phyloP scores from a whole-genome alignment of 2,797 vertebrate species.

The Diceros bicornis region DNA sequence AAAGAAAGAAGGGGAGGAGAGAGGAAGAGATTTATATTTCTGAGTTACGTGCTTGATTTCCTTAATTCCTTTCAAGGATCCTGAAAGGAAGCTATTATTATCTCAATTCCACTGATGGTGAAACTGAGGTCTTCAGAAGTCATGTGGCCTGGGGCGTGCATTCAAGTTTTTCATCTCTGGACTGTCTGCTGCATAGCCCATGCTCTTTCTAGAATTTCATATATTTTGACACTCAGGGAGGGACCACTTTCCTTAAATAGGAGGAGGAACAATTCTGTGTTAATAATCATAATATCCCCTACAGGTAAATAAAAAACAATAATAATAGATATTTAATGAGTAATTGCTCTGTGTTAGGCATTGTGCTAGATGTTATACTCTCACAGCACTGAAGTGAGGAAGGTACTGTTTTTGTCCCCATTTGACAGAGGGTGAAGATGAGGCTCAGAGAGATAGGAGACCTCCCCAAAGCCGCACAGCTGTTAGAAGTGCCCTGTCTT shows the following conservation, averaged over 20 bases:
- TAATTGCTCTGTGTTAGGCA: neutral
- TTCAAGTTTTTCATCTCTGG: neutral
- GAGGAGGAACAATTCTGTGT: neutral
- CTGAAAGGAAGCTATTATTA: neutral
- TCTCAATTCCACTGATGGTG: neutral
- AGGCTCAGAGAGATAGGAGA: neutral
- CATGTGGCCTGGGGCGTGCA: neutral
- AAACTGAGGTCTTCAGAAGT: slow-evolving; percentile 28
- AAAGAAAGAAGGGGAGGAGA: neutral
- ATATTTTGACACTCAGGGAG: neutral
- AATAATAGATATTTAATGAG: neutral
- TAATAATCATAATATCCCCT: neutral
- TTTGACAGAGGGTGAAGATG: neutral
- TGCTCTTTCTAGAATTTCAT: neutral
- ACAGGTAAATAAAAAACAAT: neutral
- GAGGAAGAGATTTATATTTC: slow-evolving; percentile 36
- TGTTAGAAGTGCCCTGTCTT: neutral
- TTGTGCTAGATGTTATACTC: neutral
- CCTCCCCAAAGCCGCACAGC: neutral
- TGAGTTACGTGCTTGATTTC: neutral
- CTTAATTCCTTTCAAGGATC: neutral
- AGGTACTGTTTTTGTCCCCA: neutral
- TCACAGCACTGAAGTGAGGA: neutral
- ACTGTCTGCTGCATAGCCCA: neutral
- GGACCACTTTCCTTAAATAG: neutral